Percentiles rank a stretch among this genome's conserved stretches.
Conservation (phyloP, 1,140 invertebrate genomes). For the Drosophila navojoa region DNA sequence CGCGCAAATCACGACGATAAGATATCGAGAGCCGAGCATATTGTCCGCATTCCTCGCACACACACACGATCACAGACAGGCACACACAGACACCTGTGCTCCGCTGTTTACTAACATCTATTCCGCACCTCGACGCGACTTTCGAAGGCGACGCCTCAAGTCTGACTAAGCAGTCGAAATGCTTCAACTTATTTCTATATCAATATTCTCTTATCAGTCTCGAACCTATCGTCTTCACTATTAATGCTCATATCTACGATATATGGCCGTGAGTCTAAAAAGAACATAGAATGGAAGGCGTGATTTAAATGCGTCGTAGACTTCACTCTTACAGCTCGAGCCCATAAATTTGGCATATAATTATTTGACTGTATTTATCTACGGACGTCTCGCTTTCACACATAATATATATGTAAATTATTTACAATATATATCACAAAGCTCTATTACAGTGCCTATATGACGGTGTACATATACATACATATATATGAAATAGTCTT, state of each 20-base stretch:
- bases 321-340: too few relatives aligned
- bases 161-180: slow-evolving; percentile 48
- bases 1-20: slow-evolving; percentile 35
- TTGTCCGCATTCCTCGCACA: slow-evolving; percentile 26
- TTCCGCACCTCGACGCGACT: slow-evolving; percentile 10
- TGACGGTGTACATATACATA: too few relatives aligned
- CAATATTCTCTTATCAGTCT: slow-evolving; percentile 18
- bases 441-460: too few relatives aligned
- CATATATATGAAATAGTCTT: too few relatives aligned
- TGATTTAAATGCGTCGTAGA: too few relatives aligned
- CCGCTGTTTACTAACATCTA: slow-evolving; percentile 25
- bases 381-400: too few relatives aligned
- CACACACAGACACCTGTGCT: neutral
- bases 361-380: too few relatives aligned
- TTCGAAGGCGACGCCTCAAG: slow-evolving; percentile 39
- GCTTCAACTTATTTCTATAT: slow-evolving; percentile 19
- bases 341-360: too few relatives aligned
- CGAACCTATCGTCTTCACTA: slow-evolving; percentile 12
- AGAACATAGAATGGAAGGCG: too few relatives aligned
- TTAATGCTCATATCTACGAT: slow-evolving; percentile 22
- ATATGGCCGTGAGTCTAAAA: neutral
- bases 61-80: slow-evolving; percentile 1
- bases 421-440: too few relatives aligned
- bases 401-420: too few relatives aligned
- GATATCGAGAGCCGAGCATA: slow-evolving; percentile 45